Base-by-base conservation (phyloP, 2,797 vertebrate species). In the Spizella passerina region DNA sequence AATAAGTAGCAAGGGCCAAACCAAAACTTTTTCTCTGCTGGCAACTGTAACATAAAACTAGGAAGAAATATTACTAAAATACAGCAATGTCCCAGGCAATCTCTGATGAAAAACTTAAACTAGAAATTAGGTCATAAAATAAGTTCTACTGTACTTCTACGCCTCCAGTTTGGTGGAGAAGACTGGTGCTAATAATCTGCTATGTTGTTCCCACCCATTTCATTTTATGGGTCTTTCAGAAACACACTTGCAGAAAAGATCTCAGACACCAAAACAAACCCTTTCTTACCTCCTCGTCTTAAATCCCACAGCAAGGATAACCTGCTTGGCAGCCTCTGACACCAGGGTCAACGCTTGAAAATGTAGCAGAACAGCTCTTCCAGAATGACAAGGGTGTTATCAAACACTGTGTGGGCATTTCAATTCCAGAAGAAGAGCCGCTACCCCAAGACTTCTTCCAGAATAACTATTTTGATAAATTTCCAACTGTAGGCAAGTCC, bases 381-480 rank as follows among this genome's bases (percentile, higher is more conserved):
- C 75, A 83, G 76, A 72, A 65, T 81, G 86, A 82, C 2, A 7
- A 57, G 8, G 1, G 50, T 57, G 57, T 80, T 89, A 92, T 46
- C 89, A 61, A 90, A 81, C 0, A 34, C 79, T 94, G 94, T 93
- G 96, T 96, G 94, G 96, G 96, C 79, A 94, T 86, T 91, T 94
- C 61, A 46, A 86, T 86, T 87, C 93, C 93, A 93, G 82, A 75
- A 92, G 89, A 93, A 69, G 87, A 94, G 46, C 50, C 27, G 1
- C 47, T 94, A 96, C 79, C 91, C 94, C 53, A 90, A 94, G 85
- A 85, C 43, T 89, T 82, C 77, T 97, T 97, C 86, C 79, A 95
- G 94, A 96, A 97, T 91, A 96, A 94, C 88, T 93, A 81, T 92
- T 96, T 89, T 96, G 90, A 93, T 96, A 95, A 96, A 97, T 97